Conservation (phyloP, 2,113 vertebrate species). For the Petrocephalus microphthalmus region DNA sequence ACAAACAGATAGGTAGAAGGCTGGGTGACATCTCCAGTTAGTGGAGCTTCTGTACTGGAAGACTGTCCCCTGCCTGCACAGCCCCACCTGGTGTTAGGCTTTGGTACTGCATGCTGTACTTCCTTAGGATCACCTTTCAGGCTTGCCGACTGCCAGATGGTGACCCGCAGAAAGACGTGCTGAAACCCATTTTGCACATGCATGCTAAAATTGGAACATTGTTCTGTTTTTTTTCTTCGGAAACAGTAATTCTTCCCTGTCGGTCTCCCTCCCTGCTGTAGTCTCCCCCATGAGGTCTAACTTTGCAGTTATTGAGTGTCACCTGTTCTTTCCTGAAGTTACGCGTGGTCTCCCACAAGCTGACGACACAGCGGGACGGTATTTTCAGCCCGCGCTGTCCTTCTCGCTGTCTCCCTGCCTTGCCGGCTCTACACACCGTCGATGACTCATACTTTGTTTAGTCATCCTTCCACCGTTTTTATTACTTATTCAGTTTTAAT, state of each 20-base stretch:
- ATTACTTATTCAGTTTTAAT: background rate
- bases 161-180: background rate
- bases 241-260: background rate
- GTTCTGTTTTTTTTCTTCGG: background rate
- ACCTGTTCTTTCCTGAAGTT: background rate
- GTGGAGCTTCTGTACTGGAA: background rate
- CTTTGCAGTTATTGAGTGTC: background rate
- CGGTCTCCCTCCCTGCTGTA: background rate
- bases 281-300: background rate
- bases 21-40: background rate
- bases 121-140: background rate
- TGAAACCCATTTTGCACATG: background rate
- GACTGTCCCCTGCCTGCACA: background rate
- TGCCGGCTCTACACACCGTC: background rate
- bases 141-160: background rate
- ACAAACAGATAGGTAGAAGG: background rate
- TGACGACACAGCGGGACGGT: background rate
- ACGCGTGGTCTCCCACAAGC: background rate
- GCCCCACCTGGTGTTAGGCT: constrained; percentile 21
- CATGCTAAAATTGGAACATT: background rate
- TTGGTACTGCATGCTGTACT: background rate
- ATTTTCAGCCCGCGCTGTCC: background rate
- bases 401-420: background rate
- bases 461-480: background rate
- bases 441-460: background rate